Conservation (phyloP, 2,888 invertebrate species). For the Drosophila mimica region DNA sequence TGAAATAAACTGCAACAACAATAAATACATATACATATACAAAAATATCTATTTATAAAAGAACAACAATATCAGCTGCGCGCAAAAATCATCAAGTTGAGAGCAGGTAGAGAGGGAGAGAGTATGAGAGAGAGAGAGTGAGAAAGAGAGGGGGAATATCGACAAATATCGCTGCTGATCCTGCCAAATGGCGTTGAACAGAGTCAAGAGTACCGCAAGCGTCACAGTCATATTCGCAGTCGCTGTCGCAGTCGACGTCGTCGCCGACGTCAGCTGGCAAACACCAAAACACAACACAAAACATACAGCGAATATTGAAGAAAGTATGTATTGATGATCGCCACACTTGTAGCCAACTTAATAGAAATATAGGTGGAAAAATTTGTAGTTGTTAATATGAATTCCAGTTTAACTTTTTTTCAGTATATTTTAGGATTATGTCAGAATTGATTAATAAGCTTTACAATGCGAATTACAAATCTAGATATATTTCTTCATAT, state of each 20-base stretch:
- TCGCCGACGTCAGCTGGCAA: conserved; percentile 29
- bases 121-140: background rate
- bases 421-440: background rate
- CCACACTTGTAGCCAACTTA: conserved; percentile 29
- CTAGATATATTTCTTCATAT: too few species aligned
- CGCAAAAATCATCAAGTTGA: conserved; percentile 59
- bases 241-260: conserved; percentile 12
- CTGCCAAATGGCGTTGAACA: conserved; percentile 55
- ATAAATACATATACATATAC: background rate
- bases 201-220: conserved; percentile 62
- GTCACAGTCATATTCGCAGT: conserved; percentile 41
- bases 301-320: conserved; percentile 69
- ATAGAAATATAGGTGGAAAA: conserved; percentile 13
- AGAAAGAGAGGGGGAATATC: conserved; percentile 7
- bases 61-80: conserved; percentile 80
- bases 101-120: background rate
- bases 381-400: background rate
- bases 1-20: conserved; percentile 23
- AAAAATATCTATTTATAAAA: conserved; percentile 59
- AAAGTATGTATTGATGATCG: conserved; percentile 73
- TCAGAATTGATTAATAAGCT: too few species aligned
- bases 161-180: conserved; percentile 33
- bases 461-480: too few species aligned
- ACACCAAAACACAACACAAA: conserved; percentile 62
- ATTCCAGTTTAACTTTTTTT: background rate